Conservation (phyloP, 2,113 vertebrate genomes). For the Porphyrio hochstetteri region DNA sequence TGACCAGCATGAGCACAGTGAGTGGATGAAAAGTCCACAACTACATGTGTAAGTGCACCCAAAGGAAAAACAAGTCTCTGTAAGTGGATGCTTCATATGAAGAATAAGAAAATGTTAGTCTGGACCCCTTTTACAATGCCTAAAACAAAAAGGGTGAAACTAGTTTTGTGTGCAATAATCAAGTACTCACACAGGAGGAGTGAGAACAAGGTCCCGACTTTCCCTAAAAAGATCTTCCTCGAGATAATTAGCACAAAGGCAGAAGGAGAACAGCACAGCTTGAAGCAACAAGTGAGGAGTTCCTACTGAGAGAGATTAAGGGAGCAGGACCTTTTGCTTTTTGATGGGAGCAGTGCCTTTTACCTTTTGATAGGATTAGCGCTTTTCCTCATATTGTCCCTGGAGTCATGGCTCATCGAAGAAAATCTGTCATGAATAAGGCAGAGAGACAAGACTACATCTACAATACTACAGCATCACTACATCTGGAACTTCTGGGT, state of each 20-base stretch:
- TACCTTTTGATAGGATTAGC: neutral
- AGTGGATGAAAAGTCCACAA: neutral
- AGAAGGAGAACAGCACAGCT: neutral
- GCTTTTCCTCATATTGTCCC: neutral
- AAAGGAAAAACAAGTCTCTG: neutral
- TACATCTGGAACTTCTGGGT: rapidly evolving
- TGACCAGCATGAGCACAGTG: neutral
- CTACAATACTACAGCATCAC: too few species aligned
- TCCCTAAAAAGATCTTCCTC: neutral
- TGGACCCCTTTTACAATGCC: neutral
- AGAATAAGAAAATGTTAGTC: neutral
- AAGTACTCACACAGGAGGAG: neutral
- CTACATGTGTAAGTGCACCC: neutral
- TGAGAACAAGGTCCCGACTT: neutral
- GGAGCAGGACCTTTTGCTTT: neutral
- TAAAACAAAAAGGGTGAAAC: neutral
- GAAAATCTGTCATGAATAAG: neutral
- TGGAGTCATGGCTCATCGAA: neutral
- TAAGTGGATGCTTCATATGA: neutral
- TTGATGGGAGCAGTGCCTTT: neutral
- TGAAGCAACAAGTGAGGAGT: neutral
- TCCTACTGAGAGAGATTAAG: neutral
- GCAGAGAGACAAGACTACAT: neutral
- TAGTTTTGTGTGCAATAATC: neutral
- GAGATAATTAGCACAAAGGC: neutral